These are phyloP conservation scores for Trematocara stigmaticum DNA, from an alignment of 2,113 vertebrate species.

Conservation along the genomic window DNA sequence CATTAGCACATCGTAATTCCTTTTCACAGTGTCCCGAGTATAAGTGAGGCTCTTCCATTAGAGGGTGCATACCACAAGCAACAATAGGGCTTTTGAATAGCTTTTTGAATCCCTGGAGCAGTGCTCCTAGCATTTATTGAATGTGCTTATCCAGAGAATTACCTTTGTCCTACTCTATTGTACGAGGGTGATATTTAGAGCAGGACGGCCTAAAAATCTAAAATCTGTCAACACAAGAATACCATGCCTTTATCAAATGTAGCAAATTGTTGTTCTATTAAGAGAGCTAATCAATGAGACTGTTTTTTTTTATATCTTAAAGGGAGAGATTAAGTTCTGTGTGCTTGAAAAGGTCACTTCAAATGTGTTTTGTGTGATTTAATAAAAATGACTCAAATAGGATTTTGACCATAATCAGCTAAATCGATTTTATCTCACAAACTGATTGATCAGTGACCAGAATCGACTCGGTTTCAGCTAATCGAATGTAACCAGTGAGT, in stretches of 20 bases:
- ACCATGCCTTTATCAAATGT: constrained; percentile 44
- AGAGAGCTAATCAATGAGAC: constrained; percentile 22
- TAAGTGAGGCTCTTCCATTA: constrained; percentile 24
- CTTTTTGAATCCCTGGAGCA: constrained; percentile 13
- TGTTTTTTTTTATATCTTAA: constrained; percentile 6
- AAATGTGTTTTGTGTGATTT: not conserved
- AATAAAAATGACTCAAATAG: not conserved
- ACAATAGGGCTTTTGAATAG: constrained; percentile 34
- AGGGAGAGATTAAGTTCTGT: not conserved
- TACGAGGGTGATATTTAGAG: constrained; percentile 50
- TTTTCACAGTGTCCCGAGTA: not conserved
- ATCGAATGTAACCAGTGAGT: not conserved
- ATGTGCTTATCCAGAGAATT: constrained; percentile 34
- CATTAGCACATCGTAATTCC: constrained; percentile 23
- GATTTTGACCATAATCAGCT: not conserved
- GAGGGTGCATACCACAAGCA: not conserved
- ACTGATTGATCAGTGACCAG: not conserved
- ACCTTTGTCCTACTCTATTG: constrained; percentile 38
- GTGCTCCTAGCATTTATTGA: constrained; percentile 19
- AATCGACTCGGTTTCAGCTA: not conserved
- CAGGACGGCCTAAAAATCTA: constrained; percentile 51
- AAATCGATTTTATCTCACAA: not conserved
- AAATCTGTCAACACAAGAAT: constrained; percentile 61
- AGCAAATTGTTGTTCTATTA: constrained; percentile 43
- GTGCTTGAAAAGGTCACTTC: not conserved